Evolutionary conservation across 1,140 invertebrate genomes (phyloP).

Genomic region (Glossosoma conforme): DNA sequence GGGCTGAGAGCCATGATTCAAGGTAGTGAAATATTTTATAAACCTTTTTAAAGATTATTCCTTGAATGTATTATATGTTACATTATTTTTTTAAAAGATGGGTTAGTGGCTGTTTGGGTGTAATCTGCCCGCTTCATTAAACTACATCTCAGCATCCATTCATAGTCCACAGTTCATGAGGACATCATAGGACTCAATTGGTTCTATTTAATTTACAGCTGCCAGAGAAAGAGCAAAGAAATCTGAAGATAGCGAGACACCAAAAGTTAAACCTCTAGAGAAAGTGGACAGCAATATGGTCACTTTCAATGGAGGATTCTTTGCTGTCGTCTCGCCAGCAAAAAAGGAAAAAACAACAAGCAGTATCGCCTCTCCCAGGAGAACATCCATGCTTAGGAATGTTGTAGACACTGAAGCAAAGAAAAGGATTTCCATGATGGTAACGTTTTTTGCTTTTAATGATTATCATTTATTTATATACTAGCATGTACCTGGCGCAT

Average conservation of each 20-base stretch:
- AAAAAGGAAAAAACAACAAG: constrained; percentile 7
- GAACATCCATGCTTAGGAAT: constrained; percentile 8
- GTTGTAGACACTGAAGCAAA: constrained; percentile 24
- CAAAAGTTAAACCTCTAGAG: not conserved
- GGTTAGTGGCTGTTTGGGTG: no score
- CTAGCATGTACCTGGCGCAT: not conserved
- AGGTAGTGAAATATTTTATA: no score
- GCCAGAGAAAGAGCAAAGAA: constrained; percentile 23
- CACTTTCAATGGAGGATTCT: constrained; percentile 25
- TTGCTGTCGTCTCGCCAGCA: constrained; percentile 21
- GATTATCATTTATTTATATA: not conserved
- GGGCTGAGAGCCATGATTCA: constrained; percentile 24
- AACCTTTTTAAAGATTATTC: no score
- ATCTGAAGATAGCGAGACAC: constrained; percentile 11
- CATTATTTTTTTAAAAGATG: no score
- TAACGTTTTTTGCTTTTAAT: not conserved
- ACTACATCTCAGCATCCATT: no score
- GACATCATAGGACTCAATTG: no score
- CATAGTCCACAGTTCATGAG: no score
- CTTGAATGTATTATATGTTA: no score
- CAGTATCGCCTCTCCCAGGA: constrained; percentile 4
- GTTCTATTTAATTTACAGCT: constrained; percentile 15
- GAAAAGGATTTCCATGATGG: constrained; percentile 13
- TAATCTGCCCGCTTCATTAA: no score
- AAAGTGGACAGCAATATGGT: constrained; percentile 5